A percentile compares a stretch with the other conserved stretches of the same genome.
These are phyloP conservation scores for Pseudochirops corinnae DNA, from an alignment of 2,797 vertebrate genomes.

Conservation along the genomic window DNA sequence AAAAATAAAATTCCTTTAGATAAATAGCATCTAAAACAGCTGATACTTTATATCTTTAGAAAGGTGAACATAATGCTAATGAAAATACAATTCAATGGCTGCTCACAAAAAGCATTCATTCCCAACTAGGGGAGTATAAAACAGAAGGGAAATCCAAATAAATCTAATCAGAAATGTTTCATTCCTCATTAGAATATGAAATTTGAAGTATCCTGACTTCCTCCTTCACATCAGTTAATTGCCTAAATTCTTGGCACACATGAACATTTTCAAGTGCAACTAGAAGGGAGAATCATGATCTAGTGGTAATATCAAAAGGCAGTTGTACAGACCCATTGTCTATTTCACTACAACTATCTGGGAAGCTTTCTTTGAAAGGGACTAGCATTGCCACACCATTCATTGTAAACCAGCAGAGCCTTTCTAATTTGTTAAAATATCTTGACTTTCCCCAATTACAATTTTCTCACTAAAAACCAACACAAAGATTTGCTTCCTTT, in stretches of 20 bases:
- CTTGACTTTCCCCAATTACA: background rate
- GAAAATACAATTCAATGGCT: conserved; percentile 51
- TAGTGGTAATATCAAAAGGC: background rate
- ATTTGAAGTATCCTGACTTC: background rate
- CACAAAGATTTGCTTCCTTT: background rate
- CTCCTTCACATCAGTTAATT: background rate
- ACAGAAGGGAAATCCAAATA: conserved; percentile 31
- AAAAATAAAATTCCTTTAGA: conserved; percentile 26
- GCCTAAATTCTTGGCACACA: background rate
- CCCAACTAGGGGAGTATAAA: background rate
- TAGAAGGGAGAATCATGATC: background rate
- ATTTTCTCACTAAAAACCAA: background rate
- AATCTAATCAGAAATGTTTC: conserved; percentile 36
- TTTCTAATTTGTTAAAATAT: background rate
- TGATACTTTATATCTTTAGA: conserved; percentile 30
- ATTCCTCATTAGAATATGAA: background rate
- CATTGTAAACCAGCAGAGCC: background rate
- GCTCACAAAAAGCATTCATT: conserved; percentile 8
- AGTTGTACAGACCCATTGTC: background rate
- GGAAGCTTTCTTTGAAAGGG: conserved; percentile 7
- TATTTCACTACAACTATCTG: background rate
- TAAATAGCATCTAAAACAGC: conserved; percentile 26
- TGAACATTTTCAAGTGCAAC: conserved; percentile 5
- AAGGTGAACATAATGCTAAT: conserved; percentile 32
- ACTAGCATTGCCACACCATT: background rate